phyloP scores from a whole-genome alignment of 2,797 vertebrate genomes.

The Eupleurogrammus muticus region DNA sequence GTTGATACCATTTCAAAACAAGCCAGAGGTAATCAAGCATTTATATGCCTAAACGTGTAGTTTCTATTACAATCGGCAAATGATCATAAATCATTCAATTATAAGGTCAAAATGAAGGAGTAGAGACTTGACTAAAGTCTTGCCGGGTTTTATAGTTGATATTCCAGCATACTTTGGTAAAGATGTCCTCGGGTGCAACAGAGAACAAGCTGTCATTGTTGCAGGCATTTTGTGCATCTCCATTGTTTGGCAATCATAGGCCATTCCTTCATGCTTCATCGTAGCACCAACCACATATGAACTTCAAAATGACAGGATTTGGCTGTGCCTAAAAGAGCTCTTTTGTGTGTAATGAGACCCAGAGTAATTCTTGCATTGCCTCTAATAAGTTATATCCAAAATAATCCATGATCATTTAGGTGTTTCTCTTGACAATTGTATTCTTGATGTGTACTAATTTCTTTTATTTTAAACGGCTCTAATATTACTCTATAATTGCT shows the following conservation, averaged over 20 bases:
- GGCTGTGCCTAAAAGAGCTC: not conserved
- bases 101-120: not conserved
- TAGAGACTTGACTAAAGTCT: not conserved
- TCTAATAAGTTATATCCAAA: not conserved
- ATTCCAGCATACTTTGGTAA: conserved; percentile 47
- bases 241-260: conserved; percentile 42
- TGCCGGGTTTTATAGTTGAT: conserved; percentile 11
- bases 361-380: not conserved
- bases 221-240: conserved; percentile 34
- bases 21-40: not conserved
- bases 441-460: conserved; percentile 1
- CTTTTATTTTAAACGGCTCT: not conserved
- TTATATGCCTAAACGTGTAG: not conserved
- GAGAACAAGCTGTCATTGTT: conserved; percentile 27
- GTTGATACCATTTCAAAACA: not conserved
- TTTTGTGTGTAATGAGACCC: not conserved
- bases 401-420: not conserved
- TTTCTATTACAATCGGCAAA: not conserved
- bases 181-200: conserved; percentile 6
- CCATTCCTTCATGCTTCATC: not conserved
- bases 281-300: not conserved
- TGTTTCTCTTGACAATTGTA: conserved; percentile 1
- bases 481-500: conserved; percentile 1
- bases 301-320: conserved; percentile 8
- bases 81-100: not conserved